A percentile compares a stretch with the other conserved stretches of the same genome.
phyloP scores from a whole-genome alignment of 2,888 invertebrate genomes.

The Agriotes lineatus region DNA sequence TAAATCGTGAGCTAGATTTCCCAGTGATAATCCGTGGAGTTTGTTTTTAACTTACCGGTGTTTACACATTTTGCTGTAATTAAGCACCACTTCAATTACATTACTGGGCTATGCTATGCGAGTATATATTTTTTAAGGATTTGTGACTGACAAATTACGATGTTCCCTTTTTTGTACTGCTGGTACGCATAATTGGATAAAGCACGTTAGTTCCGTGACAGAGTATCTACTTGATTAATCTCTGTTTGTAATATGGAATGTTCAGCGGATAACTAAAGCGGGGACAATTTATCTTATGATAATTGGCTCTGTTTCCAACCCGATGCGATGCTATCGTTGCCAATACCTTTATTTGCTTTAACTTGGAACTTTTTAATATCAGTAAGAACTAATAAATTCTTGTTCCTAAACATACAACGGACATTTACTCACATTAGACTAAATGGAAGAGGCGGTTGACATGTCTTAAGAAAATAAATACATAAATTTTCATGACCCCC shows the following conservation, averaged over 20 bases:
- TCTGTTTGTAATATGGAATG: slow-evolving; percentile 16
- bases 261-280: slow-evolving; percentile 11
- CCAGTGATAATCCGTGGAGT: too few species aligned
- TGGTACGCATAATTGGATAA: slow-evolving; percentile 18
- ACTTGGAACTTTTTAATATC: background rate
- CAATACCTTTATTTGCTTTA: background rate
- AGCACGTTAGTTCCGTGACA: slow-evolving; percentile 16
- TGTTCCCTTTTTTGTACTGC: slow-evolving; percentile 12
- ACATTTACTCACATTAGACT: too few species aligned
- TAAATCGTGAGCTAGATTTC: too few species aligned
- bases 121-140: slow-evolving; percentile 9
- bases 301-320: slow-evolving; percentile 6
- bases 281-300: slow-evolving; percentile 14
- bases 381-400: too few species aligned
- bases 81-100: background rate
- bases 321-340: background rate
- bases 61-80: background rate
- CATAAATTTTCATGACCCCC: slow-evolving; percentile 11
- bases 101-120: background rate
- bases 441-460: too few species aligned
- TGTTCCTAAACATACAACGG: too few species aligned
- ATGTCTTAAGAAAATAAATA: slow-evolving; percentile 14
- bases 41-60: too few species aligned
- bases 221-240: slow-evolving; percentile 17
- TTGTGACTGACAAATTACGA: slow-evolving; percentile 13